Conservation (phyloP, 2,888 invertebrate genomes). For the Amblyjoppa fuscipennis region DNA sequence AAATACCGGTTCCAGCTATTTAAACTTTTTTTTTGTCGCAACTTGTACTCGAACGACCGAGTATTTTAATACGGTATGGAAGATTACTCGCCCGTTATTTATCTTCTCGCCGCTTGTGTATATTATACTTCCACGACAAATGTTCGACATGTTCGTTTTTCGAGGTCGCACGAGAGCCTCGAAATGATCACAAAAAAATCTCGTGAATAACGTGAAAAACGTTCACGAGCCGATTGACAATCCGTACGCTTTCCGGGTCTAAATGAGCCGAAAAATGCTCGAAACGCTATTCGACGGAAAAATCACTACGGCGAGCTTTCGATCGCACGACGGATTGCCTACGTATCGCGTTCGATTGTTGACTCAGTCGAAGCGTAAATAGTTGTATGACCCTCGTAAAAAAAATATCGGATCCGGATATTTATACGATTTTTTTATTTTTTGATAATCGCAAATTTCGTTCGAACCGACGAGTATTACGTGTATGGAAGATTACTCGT, state of each 20-base stretch:
- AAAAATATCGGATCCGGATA: not conserved
- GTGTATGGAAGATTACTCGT: not conserved
- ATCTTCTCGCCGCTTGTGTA: not conserved
- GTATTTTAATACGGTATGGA: not conserved
- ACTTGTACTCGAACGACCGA: not conserved
- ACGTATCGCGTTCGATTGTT: not conserved
- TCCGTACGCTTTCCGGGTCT: constrained; percentile 92
- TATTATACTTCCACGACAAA: constrained; percentile 79
- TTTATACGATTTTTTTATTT: not conserved
- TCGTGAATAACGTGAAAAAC: constrained; percentile 92
- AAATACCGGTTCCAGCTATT: not conserved
- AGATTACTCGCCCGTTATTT: constrained; percentile 1
- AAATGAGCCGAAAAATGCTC: constrained; percentile 91
- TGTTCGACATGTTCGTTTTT: constrained; percentile 86
- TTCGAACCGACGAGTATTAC: not conserved
- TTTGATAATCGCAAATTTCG: not conserved
- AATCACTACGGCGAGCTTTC: constrained; percentile 87
- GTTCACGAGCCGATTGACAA: constrained; percentile 93
- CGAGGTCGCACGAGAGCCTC: constrained; percentile 88
- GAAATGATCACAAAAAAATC: constrained; percentile 93
- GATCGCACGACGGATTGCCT: not conserved
- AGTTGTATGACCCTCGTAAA: not conserved
- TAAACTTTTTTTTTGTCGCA: not conserved
- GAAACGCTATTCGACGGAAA: constrained; percentile 90
- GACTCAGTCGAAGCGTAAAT: not conserved